phyloP scores from a whole-genome alignment of 1,140 invertebrate genomes.

The Sycobia sp. region DNA sequence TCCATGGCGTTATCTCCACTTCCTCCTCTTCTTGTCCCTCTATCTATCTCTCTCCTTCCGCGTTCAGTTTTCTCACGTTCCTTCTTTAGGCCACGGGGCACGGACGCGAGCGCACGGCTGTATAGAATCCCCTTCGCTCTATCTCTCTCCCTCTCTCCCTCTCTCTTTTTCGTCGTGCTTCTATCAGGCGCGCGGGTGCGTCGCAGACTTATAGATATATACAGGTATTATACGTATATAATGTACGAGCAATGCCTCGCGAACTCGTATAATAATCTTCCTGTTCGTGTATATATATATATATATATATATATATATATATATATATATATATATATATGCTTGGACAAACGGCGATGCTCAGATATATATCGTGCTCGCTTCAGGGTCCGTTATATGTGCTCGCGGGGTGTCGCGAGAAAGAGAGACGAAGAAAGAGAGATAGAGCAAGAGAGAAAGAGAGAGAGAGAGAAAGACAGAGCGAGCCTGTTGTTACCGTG shows the following conservation, averaged over 20 bases:
- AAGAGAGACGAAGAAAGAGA: conserved; percentile 5
- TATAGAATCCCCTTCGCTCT: neutral
- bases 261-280: no score
- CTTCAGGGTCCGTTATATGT: conserved; percentile 19
- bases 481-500: conserved; percentile 61
- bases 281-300: neutral
- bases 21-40: no score
- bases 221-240: no score
- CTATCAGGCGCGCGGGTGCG: no score
- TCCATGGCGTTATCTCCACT: no score
- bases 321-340: neutral
- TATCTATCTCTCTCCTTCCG: conserved; percentile 13
- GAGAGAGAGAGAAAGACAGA: conserved; percentile 7
- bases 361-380: conserved; percentile 8
- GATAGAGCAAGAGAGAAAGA: no score
- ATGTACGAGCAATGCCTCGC: no score
- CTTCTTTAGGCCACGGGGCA: conserved; percentile 31
- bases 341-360: neutral
- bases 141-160: neutral
- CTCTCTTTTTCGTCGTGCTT: no score
- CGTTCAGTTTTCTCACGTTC: conserved; percentile 14
- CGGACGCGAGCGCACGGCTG: conserved; percentile 11
- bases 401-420: conserved; percentile 21
- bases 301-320: neutral
- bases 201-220: no score